These are phyloP conservation scores for Ciconia boyciana DNA, from an alignment of 2,113 vertebrate species.

Conservation along the genomic window DNA sequence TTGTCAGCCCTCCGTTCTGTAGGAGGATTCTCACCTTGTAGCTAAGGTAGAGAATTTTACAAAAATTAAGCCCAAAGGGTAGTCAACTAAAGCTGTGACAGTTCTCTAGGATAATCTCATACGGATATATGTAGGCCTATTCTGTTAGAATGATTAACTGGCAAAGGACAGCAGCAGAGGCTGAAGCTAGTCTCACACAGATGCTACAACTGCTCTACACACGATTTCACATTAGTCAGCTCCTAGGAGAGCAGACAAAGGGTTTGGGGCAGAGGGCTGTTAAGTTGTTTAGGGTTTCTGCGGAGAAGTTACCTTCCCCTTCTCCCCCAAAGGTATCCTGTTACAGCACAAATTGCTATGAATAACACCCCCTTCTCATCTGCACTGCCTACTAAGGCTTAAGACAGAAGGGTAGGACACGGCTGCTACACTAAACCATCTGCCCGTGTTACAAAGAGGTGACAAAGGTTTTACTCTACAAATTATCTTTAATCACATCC, in stretches of 20 bases:
- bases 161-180: not conserved
- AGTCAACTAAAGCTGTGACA: not conserved
- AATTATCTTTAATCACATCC: not conserved
- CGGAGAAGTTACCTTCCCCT: not conserved
- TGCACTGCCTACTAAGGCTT: not conserved
- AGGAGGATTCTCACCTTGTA: not conserved
- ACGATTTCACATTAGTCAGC: not conserved
- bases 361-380: not conserved
- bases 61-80: not conserved
- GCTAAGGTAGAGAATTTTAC: not conserved
- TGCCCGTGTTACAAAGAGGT: not conserved
- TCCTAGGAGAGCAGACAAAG: not conserved
- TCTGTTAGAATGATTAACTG: not conserved
- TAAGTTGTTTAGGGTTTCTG: not conserved
- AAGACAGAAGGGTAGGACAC: not conserved
- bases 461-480: not conserved
- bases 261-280: not conserved
- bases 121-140: fast-evolving
- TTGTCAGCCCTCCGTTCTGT: fast-evolving
- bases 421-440: not conserved
- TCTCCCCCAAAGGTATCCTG: not conserved
- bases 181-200: no score
- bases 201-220: not conserved
- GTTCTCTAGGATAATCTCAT: not conserved
- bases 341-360: not conserved